These are phyloP conservation scores for Osmerus mordax DNA, from an alignment of 2,113 vertebrate genomes.

Conservation along the genomic window DNA sequence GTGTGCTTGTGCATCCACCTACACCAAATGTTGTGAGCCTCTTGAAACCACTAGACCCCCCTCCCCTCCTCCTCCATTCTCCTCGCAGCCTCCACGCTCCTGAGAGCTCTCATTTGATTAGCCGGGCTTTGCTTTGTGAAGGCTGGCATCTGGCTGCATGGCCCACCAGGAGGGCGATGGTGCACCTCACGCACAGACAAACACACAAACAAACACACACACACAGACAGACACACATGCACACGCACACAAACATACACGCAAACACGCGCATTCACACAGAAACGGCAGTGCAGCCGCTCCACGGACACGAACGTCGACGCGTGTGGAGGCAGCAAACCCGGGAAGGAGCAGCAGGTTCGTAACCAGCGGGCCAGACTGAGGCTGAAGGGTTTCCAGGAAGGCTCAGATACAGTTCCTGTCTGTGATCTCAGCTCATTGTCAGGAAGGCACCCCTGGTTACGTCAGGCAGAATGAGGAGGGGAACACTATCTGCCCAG, in stretches of 20 bases:
- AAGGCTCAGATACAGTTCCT: not conserved
- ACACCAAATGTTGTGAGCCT: not conserved
- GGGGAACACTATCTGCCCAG: not conserved
- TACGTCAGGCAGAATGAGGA: not conserved
- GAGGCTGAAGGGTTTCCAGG: not conserved
- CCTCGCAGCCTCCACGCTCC: not conserved
- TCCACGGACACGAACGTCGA: not conserved
- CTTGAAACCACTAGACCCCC: not conserved
- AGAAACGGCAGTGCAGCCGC: not conserved
- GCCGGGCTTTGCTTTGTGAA: conserved; percentile 30
- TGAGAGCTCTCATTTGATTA: conserved; percentile 39
- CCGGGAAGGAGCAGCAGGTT: not conserved
- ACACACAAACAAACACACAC: not conserved
- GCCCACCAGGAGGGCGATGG: conserved; percentile 24
- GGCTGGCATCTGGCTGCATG: conserved; percentile 18
- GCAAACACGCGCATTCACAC: not conserved
- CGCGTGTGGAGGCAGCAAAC: not conserved
- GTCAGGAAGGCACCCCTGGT: not conserved
- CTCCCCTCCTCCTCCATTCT: not conserved
- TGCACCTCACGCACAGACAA: conserved; percentile 24
- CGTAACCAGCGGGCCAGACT: not conserved
- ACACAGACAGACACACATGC: not conserved
- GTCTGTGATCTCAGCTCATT: not conserved
- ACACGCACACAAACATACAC: not conserved
- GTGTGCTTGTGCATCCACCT: not conserved